phyloP scores from a whole-genome alignment of 2,888 invertebrate species.

The Phyllotreta cruciferae region DNA sequence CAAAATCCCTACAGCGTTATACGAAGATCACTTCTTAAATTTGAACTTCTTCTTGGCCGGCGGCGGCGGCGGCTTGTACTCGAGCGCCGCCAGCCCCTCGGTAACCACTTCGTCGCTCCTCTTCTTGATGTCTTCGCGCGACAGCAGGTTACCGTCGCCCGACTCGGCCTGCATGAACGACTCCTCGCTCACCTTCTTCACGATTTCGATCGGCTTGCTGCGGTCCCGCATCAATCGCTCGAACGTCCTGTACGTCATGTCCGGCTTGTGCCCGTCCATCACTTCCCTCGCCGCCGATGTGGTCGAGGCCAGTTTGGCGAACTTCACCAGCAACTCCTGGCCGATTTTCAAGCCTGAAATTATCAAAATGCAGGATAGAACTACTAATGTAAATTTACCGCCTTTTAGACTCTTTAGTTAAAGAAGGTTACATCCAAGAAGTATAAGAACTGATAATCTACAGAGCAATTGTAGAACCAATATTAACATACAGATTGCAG shows the following conservation, averaged over 20 bases:
- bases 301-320: conserved; percentile 43
- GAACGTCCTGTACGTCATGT: conserved; percentile 46
- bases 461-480: no score
- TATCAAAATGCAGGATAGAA: no score
- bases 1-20: background rate
- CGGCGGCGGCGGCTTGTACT: conserved; percentile 37
- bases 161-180: conserved; percentile 48
- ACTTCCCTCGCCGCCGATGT: conserved; percentile 40
- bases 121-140: conserved; percentile 51
- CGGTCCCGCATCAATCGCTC: conserved; percentile 49
- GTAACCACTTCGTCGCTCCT: conserved; percentile 51
- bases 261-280: conserved; percentile 35
- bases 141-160: conserved; percentile 45
- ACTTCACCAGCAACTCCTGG: conserved; percentile 43
- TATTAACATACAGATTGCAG: no score
- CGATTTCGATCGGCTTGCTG: conserved; percentile 41
- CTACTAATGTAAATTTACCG: no score
- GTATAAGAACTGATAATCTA: no score
- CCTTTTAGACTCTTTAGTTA: no score
- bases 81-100: conserved; percentile 45
- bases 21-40: conserved; percentile 24
- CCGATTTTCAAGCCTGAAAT: conserved; percentile 46
- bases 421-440: no score
- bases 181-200: conserved; percentile 45
- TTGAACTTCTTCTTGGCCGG: conserved; percentile 38